Percentiles rank a stretch among this genome's conserved stretches.
phyloP scores from a whole-genome alignment of 2,113 vertebrate species.

The Micronycteris hirsuta region DNA sequence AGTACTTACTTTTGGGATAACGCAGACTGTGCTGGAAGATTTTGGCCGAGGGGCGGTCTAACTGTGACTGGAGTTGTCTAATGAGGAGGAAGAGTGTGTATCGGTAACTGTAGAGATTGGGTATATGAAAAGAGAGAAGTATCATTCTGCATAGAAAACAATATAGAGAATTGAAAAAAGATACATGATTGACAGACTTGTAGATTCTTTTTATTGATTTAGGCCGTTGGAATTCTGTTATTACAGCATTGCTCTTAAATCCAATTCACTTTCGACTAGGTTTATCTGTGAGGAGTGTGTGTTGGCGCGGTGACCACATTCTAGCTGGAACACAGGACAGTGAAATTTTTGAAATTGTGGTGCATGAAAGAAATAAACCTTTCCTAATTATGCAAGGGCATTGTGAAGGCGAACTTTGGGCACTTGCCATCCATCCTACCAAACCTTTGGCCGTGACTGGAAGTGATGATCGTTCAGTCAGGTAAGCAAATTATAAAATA shows the following conservation, averaged over 20 bases:
- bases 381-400: conserved; percentile 99
- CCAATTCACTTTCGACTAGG: conserved; percentile 79
- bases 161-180: background rate
- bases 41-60: background rate
- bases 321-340: conserved; percentile 98
- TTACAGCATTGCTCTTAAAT: background rate
- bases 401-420: conserved; percentile 99
- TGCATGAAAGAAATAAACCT: conserved; percentile 97
- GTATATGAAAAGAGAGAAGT: background rate
- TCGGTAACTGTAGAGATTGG: background rate
- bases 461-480: conserved; percentile 97
- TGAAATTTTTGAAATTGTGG: conserved; percentile 99
- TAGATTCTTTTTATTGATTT: background rate
- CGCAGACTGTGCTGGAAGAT: background rate
- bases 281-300: conserved; percentile 97
- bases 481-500: conserved; percentile 79
- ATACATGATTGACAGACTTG: background rate
- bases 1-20: background rate
- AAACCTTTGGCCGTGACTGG: conserved; percentile 98
- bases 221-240: background rate
- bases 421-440: conserved; percentile 95
- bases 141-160: background rate
- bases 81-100: background rate
- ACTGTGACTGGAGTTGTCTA: background rate
- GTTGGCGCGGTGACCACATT: conserved; percentile 98